These are phyloP conservation scores for Synchiropus splendidus DNA, from an alignment of 2,113 vertebrate species.

Conservation along the genomic window DNA sequence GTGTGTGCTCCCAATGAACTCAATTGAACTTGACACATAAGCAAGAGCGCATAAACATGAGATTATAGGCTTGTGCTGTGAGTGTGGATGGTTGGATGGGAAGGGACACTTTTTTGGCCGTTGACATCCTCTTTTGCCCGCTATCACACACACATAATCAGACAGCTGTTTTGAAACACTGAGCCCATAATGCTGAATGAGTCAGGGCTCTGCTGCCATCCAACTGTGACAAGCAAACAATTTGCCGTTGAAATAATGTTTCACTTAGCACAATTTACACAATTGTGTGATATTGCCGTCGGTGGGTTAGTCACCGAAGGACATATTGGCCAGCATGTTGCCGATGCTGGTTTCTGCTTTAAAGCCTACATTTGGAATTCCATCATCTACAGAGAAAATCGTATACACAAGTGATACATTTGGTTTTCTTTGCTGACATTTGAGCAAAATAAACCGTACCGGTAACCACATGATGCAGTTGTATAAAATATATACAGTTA, in stretches of 20 bases:
- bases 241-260: too few relatives aligned
- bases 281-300: too few relatives aligned
- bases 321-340: too few relatives aligned
- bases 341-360: too few relatives aligned
- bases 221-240: slow-evolving; percentile 2
- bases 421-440: too few relatives aligned
- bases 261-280: too few relatives aligned
- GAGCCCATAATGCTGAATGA: slow-evolving; percentile 9
- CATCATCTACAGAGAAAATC: too few relatives aligned
- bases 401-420: too few relatives aligned
- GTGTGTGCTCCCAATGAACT: slow-evolving; percentile 29
- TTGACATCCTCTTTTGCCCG: slow-evolving; percentile 22
- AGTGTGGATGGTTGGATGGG: slow-evolving; percentile 19
- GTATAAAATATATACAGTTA: neutral
- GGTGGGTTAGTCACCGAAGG: too few relatives aligned
- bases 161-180: slow-evolving; percentile 17
- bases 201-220: slow-evolving; percentile 9
- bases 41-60: slow-evolving; percentile 28
- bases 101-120: slow-evolving; percentile 14
- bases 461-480: too few relatives aligned
- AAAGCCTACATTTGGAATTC: too few relatives aligned
- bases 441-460: too few relatives aligned
- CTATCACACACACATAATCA: slow-evolving; percentile 13
- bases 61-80: slow-evolving; percentile 19
- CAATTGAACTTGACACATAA: slow-evolving; percentile 50